Conservation (phyloP, 2,797 vertebrate species). For the Sylvia borin region DNA sequence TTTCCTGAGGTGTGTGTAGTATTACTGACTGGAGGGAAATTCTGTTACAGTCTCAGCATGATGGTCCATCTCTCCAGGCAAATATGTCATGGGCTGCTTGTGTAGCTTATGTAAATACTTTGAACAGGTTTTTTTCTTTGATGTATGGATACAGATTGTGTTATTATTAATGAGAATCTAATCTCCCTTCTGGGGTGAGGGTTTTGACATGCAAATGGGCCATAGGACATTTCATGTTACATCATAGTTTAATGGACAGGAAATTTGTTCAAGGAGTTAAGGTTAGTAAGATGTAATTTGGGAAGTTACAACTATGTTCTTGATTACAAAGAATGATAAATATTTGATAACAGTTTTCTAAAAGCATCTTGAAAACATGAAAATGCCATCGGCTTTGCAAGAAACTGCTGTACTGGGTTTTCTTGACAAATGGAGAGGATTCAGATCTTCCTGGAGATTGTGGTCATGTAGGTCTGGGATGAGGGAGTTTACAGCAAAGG, state of each 20-base stretch:
- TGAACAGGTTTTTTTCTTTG: neutral
- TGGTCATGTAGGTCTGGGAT: neutral
- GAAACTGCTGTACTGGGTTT: neutral
- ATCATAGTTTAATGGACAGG: neutral
- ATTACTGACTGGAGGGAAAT: neutral
- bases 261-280: neutral
- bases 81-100: neutral
- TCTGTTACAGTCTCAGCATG: neutral
- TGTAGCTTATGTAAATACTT: neutral
- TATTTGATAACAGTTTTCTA: neutral
- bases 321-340: neutral
- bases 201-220: neutral
- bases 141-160: neutral
- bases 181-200: neutral
- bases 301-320: neutral
- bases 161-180: neutral
- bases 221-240: neutral
- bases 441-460: neutral
- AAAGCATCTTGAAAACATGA: neutral
- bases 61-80: neutral
- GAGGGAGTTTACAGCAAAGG: neutral
- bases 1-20: neutral
- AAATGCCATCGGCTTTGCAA: neutral
- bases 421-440: neutral
- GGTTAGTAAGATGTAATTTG: neutral